phyloP scores from a whole-genome alignment of 2,888 invertebrate species.

The Pyrrhosoma nymphula region DNA sequence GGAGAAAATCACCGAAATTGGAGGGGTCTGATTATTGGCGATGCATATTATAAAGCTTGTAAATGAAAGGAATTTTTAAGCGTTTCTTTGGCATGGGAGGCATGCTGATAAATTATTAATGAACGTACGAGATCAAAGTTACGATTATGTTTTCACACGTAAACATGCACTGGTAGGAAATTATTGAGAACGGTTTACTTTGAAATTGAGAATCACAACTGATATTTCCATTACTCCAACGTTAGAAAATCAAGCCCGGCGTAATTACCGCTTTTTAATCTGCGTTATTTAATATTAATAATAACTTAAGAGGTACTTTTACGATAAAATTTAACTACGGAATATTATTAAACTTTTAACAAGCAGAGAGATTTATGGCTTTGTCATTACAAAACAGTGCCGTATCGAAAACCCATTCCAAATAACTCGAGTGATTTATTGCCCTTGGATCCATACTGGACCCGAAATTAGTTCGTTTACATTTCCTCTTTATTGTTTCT shows the following conservation, averaged over 20 bases:
- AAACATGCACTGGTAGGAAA: not conserved
- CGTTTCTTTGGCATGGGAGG: not conserved
- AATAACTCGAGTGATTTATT: not conserved
- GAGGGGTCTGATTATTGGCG: not conserved
- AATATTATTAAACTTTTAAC: not conserved
- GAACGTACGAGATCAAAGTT: no score
- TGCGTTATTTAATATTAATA: not conserved
- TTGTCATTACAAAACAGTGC: not conserved
- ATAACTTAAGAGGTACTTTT: not conserved
- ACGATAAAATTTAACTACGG: not conserved
- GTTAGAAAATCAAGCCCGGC: no score
- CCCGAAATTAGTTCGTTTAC: not conserved
- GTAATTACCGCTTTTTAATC: no score
- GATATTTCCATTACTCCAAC: not conserved
- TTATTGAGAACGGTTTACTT: not conserved
- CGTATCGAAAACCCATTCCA: not conserved
- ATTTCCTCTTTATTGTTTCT: not conserved
- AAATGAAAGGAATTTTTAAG: not conserved
- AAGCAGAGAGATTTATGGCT: not conserved
- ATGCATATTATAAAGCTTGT: not conserved
- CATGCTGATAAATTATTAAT: not conserved
- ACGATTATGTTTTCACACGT: no score
- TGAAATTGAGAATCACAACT: not conserved
- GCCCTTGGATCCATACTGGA: not conserved
- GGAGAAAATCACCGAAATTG: not conserved